A percentile compares a stretch with the other conserved stretches of the same genome.
phyloP scores from a whole-genome alignment of 2,888 invertebrate genomes.

The Ligdia adustata region DNA sequence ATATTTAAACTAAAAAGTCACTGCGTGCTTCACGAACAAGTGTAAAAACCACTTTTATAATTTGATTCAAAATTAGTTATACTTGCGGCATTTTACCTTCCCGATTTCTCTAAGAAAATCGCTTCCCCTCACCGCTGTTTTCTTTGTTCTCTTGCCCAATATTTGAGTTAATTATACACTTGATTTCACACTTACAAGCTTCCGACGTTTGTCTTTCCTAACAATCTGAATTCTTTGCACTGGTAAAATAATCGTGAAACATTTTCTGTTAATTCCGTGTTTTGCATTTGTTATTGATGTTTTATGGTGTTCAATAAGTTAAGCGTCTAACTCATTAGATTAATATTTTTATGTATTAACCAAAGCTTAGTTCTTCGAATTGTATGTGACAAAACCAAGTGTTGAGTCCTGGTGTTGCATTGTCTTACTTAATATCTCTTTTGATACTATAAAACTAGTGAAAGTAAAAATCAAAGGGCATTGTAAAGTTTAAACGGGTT shows the following conservation, averaged over 20 bases:
- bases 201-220: conserved; percentile 57
- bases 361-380: too few species aligned
- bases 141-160: conserved; percentile 67
- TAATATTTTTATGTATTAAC: too few species aligned
- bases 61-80: too few species aligned
- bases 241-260: conserved; percentile 24
- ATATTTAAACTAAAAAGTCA: too few species aligned
- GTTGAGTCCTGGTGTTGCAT: too few species aligned
- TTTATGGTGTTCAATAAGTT: conserved; percentile 4
- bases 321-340: too few species aligned
- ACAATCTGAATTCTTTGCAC: conserved; percentile 47
- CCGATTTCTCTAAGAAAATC: conserved; percentile 59
- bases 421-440: too few species aligned
- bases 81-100: conserved; percentile 53
- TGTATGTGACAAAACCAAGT: too few species aligned
- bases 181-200: conserved; percentile 63
- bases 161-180: conserved; percentile 66
- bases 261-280: conserved; percentile 27
- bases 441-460: too few species aligned
- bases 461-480: too few species aligned
- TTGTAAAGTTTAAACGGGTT: too few species aligned
- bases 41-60: not conserved
- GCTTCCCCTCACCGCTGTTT: conserved; percentile 59
- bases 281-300: conserved; percentile 16
- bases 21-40: too few species aligned